Evolutionary conservation across 2,797 vertebrate species (phyloP).

Genomic region (Melanotaenia pygmaea): DNA sequence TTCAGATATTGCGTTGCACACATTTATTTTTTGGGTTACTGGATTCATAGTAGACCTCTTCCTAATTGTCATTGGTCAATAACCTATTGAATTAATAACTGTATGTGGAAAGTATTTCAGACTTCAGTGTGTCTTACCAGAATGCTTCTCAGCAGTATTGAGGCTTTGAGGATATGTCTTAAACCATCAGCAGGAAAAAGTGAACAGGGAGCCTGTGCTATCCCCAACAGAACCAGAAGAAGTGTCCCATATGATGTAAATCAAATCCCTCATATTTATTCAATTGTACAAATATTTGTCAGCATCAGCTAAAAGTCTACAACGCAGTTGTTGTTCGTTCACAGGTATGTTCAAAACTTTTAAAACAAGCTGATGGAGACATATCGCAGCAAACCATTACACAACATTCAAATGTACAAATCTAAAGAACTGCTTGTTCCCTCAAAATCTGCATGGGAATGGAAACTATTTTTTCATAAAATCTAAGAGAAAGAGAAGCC

Average conservation of each 20-base stretch:
- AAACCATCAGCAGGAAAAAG: neutral
- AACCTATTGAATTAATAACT: neutral
- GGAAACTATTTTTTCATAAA: neutral
- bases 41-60: neutral
- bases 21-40: neutral
- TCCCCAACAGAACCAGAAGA: neutral
- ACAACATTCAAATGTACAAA: conserved; percentile 36
- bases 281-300: neutral
- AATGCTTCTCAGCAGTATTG: too few relatives aligned
- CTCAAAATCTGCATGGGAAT: neutral
- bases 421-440: neutral
- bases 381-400: conserved; percentile 54
- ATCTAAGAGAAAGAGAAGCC: conserved; percentile 14
- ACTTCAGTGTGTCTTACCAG: too few relatives aligned
- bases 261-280: neutral
- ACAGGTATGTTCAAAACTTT: conserved; percentile 37
- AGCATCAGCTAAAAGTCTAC: neutral
- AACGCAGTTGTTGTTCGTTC: neutral
- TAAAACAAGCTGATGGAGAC: conserved; percentile 29
- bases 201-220: neutral
- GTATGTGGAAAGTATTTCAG: too few relatives aligned
- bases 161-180: neutral
- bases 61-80: neutral
- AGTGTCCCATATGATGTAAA: neutral
- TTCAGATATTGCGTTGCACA: too few relatives aligned